Evolutionary conservation across 1,140 invertebrate species (phyloP).

Genomic region (Macrobrachium nipponense): DNA sequence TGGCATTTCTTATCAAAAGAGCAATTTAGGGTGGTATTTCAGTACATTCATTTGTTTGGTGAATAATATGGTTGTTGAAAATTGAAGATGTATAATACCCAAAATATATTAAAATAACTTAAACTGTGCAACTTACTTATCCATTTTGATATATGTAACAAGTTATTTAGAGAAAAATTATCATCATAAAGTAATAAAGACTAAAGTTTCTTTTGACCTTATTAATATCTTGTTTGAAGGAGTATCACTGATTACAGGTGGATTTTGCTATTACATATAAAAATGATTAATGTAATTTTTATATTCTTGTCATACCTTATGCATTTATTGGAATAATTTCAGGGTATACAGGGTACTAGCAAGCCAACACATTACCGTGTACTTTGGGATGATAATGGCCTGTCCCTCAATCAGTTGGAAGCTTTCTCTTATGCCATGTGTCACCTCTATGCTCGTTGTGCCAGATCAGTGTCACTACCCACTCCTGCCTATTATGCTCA

Average conservation of each 20-base stretch:
- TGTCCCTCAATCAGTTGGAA: conserved; percentile 82
- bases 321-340: not conserved
- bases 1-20: too few species aligned
- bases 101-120: too few species aligned
- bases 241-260: not conserved
- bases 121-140: too few species aligned
- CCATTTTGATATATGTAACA: too few species aligned
- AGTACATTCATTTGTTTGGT: too few species aligned
- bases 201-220: not conserved
- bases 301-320: too few species aligned
- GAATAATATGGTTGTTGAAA: too few species aligned
- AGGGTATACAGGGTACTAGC: conserved; percentile 79
- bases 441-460: conserved; percentile 89
- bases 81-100: too few species aligned
- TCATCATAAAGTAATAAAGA: too few species aligned
- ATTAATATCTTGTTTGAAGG: too few species aligned
- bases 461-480: conserved; percentile 89
- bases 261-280: not conserved
- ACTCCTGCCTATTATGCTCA: conserved; percentile 95
- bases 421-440: conserved; percentile 87
- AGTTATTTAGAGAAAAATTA: too few species aligned
- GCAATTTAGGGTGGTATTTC: too few species aligned
- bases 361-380: conserved; percentile 89
- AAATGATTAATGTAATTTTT: not conserved
- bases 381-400: conserved; percentile 82